Evolutionary conservation across 92 coral and sea anemone species (phyloP), one percentile per base, ranked within the genome.

Genomic region (Paramuricea clavata): DNA sequence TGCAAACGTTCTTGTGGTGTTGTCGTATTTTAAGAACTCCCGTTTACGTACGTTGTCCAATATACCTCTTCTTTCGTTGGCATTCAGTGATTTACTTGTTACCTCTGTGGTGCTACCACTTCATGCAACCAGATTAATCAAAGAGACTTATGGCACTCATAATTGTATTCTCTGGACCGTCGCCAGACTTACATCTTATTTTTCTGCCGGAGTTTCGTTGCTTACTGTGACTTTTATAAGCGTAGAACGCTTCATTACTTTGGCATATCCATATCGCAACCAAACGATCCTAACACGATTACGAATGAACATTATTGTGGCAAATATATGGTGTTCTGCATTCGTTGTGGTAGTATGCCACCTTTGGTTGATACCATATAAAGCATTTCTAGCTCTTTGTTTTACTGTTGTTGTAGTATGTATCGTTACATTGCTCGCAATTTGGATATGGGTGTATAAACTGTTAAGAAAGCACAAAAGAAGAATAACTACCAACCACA

Each of bases 191-290:
- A 6, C 17, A 28, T 56, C 72, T 7, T 78, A 78, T 27, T 56
- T 78, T 41, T 22, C 54, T 5, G 39, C 69, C 15, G 83, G 83
- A 8, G 72, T 78, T 56, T 78, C 83, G 4, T 31, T 78, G n/a
- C 25, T 78, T 2, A 34, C 72, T 17, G 72, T 78, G 30, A 39
- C 52, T n/a, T 15, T 78, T 19, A 78, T 78, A 19, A 57, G 69
- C 49, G 7, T 78, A 6, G 83, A 78, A 60, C 83, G 83, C 22
- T 57, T 57, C 83, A 78, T 78, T 27, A 59, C 72, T 19, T 59
- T 78, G 72, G 83, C 83, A n/a, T 78, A 56, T 60, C 83, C 83
- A 1, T 59, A 30, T 39, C 83, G 72, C 16, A 25, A 57, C 72
- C 83, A 59, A 78, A 60, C 9, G 0, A 60, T 78, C 43, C 33